These are phyloP conservation scores for Donacobius atricapilla DNA, from an alignment of 2,113 vertebrate genomes.

Conservation along the genomic window DNA sequence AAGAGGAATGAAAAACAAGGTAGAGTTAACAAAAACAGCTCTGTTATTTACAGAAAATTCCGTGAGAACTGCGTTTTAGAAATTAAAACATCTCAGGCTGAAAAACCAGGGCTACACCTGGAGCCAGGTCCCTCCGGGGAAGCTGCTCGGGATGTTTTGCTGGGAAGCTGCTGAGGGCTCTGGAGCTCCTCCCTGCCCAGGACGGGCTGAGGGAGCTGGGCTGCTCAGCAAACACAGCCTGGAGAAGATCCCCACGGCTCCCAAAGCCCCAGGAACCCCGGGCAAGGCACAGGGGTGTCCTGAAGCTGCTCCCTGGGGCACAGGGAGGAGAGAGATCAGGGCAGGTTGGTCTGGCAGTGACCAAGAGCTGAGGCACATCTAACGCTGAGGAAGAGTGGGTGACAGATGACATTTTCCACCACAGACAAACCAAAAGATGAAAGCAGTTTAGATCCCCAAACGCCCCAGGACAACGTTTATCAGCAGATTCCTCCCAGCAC, in stretches of 20 bases:
- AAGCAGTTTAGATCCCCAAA: accelerated
- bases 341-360: not conserved
- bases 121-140: not conserved
- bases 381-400: accelerated
- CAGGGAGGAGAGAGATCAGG: accelerated
- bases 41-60: too few species aligned
- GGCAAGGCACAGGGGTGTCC: not conserved
- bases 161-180: not conserved
- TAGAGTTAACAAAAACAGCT: too few species aligned
- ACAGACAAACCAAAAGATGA: not conserved
- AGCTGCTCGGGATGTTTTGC: too few species aligned
- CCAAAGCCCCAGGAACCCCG: not conserved
- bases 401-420: not conserved
- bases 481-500: not conserved
- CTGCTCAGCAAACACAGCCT: not conserved
- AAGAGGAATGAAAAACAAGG: too few species aligned
- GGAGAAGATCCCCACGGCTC: accelerated
- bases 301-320: accelerated
- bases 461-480: accelerated
- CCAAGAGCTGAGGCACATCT: too few species aligned
- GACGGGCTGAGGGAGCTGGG: not conserved
- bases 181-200: not conserved
- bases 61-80: too few species aligned
- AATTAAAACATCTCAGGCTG: too few species aligned
- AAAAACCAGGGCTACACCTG: too few species aligned